Evolutionary conservation across 53 echinoderm and acorn worm genomes (phyloP), one percentile per base, ranked within the genome.

Genomic region (Paracentrotus lividus): DNA sequence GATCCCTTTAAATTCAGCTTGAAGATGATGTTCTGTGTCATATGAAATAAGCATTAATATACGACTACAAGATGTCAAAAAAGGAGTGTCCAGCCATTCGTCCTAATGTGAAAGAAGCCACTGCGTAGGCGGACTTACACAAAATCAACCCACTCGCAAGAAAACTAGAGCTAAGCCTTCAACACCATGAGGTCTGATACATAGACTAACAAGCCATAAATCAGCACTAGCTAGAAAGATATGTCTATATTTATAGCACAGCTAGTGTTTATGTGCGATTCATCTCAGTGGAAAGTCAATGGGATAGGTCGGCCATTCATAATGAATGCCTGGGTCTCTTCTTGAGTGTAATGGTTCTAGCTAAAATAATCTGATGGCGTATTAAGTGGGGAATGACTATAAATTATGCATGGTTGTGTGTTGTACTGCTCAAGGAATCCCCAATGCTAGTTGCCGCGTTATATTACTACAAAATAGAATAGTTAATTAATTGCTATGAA

Each of bases 161-260:
- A 26, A 31, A 67, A 1, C 3, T 31, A 67, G 67, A 67, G 67
- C 67, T 32, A 0, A 67, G 40, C 72, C 21, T 36, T 20, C 72
- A 5, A 21, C 72, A 5, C 5, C 40, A 20, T 40, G 6, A 72
- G 72, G 72, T 72, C 72, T 72, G 72, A 16, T 15, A 21, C 18
- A 12, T 10, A 81, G 45, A 45, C 81, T 81, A 81, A 45, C 12
- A 81, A n/a, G 24, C 47, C n/a, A 81, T 81, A 81, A 45, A 81
- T 81, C 81, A 81, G 81, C 47, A 26, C 47, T 81, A 47, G 81
- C 81, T 13, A n/a, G n/a, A n/a, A n/a, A 12, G 49, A 81, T 81
- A 81, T 42, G 76, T 47, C 81, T 81, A 81, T 81, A 81, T 81
- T 81, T 81, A 81, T 81, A 45, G 12, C 81, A n/a, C 44, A 12